Evolutionary conservation across 2,888 invertebrate species (phyloP), one percentile per base, ranked within the genome.

Genomic region (Athripsodes cinereus): DNA sequence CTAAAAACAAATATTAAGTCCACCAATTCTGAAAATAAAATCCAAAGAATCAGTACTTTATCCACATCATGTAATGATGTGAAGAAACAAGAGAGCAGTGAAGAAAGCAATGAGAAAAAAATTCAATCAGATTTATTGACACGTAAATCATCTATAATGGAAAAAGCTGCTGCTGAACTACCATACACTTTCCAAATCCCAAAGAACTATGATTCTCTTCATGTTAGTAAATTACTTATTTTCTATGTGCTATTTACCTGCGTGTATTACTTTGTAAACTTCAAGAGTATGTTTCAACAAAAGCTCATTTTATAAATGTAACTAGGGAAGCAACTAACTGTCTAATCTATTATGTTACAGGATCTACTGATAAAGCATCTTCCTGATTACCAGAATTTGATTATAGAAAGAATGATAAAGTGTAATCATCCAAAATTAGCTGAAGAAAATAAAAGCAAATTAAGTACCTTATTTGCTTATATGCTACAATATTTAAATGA

Each of bases 391-490:
- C 88, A 91, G 67, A 75, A 82, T 0, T 75, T 83, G 11, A 85
- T 92, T 10, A 69, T 96, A 50, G 87, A 90, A 67, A 83, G 91
- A 66, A 84, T 96, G 64, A 87, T 95, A 18, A 93, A 93, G 74
- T 91, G 88, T 67, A 89, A 92, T 73, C 90, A 95, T 72, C 91
- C 91, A 1, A 86, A 90, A 67, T 72, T 94, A 53, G 84, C 84
- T 5, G 85, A 84, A 64, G 84, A 84, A 16, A 95, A 95, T 69
- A 90, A 90, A 69, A 85, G 87, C 34, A 84, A 86, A 67, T 75
- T 95, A 11, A 82, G 84, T 54, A 78, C 82, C 65, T 71, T 96
- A 1, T 92, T 90, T 69, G 83, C 84, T 0, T 88, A 87, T 68
- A 71, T 94, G 63, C 70, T 96, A 26, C 90, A 93, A 70, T 85